Evolutionary conservation across 1,140 invertebrate genomes (phyloP).

Genomic region (Penaeus indicus): DNA sequence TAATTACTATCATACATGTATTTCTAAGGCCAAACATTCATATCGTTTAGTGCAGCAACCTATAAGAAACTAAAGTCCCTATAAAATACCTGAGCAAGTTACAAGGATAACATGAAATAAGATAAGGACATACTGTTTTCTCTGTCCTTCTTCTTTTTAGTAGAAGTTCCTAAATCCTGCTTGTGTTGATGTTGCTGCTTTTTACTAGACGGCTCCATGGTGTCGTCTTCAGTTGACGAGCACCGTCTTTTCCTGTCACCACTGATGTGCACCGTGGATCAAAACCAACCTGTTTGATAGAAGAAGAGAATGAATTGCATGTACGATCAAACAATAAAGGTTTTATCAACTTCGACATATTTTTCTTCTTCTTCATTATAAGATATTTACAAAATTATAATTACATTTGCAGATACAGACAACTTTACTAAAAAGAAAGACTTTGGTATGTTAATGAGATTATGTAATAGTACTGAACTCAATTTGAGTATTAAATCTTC

Average conservation of each 20-base stretch:
- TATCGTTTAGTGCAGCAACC: neutral
- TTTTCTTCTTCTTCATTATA: no score
- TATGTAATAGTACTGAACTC: no score
- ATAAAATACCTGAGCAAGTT: no score
- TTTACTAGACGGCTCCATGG: constrained; percentile 56
- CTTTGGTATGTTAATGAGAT: no score
- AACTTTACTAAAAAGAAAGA: no score
- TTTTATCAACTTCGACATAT: no score
- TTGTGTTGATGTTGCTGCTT: constrained; percentile 44
- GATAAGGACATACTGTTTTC: constrained; percentile 46
- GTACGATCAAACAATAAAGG: neutral
- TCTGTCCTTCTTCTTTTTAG: constrained; percentile 59
- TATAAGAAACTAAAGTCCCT: neutral
- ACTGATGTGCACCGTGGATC: constrained; percentile 60
- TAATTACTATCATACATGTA: no score
- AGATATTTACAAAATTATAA: no score
- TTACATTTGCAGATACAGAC: no score
- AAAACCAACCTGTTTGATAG: neutral
- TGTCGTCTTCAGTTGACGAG: constrained; percentile 55
- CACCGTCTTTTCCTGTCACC: constrained; percentile 59
- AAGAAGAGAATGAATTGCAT: neutral
- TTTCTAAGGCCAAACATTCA: no score
- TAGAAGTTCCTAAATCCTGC: constrained; percentile 51
- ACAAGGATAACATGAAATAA: neutral
- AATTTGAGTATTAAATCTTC: no score